These are phyloP conservation scores for Pachliopta kotzebuea DNA, from an alignment of 2,888 invertebrate species.

Conservation along the genomic window DNA sequence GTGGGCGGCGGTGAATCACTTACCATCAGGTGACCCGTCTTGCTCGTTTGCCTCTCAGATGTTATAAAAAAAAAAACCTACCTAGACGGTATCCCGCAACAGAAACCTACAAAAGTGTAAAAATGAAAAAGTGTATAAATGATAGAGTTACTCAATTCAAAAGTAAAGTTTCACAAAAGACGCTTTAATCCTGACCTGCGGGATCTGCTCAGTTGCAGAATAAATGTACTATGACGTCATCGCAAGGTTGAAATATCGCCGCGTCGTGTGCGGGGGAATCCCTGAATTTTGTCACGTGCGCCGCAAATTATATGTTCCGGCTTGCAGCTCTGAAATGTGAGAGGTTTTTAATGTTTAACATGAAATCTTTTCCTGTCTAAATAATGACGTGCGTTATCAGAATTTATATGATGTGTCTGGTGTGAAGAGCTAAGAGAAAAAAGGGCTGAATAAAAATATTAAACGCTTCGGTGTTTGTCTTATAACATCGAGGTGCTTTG, in stretches of 20 bases:
- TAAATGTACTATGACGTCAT: conserved; percentile 38
- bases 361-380: conserved; percentile 16
- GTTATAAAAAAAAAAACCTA: too few relatives aligned
- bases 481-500: too few relatives aligned
- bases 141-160: background rate
- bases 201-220: conserved; percentile 30
- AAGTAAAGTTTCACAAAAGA: background rate
- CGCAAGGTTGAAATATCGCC: conserved; percentile 40
- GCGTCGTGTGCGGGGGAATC: conserved; percentile 35
- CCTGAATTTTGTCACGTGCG: conserved; percentile 39
- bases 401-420: background rate
- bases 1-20: too few relatives aligned
- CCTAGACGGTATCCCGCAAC: too few relatives aligned
- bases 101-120: too few relatives aligned
- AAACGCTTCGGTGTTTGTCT: too few relatives aligned
- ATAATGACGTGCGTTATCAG: conserved; percentile 8
- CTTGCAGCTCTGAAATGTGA: conserved; percentile 28
- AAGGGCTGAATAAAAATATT: background rate
- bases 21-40: too few relatives aligned
- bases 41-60: too few relatives aligned
- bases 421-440: too few relatives aligned
- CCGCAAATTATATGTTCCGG: conserved; percentile 39
- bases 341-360: conserved; percentile 24
- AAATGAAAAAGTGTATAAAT: too few relatives aligned
- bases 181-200: conserved; percentile 21